Base-by-base conservation (phyloP, 2,797 vertebrate genomes). In the Bradypodion ventrale region DNA sequence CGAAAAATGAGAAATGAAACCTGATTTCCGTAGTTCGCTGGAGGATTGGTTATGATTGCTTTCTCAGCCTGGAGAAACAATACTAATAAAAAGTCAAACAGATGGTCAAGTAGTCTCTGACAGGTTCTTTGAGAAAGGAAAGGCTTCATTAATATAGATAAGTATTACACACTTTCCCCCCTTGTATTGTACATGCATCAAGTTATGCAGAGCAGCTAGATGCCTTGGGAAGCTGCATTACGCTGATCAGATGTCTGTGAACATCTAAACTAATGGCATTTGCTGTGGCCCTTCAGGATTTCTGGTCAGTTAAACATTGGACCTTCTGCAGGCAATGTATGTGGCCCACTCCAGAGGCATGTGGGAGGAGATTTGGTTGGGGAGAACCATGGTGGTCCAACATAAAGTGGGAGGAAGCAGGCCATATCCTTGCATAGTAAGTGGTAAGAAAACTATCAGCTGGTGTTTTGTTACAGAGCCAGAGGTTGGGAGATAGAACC, bases 61-160 rank as follows among this genome's bases (percentile, higher is more conserved):
- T 94, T 93, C 90, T 94, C 92, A 94, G 91, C 90, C 87, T 90
- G 88, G 90, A 93, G 93, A 93, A 94, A 93, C 21, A 92, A 68
- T 37, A 68, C 32, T 37, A 68, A 68, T 37, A 68, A 68, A 92
- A 92, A 91, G 90, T 89, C 93, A 49, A 73, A 73, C 70, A 94
- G 93, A 92, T 94, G 93, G 93, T 91, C 90, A 88, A 92, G 92
- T 89, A 94, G 90, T 89, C 90, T 90, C 90, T 91, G 92, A 80
- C 88, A 83, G 87, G 83, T 88, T 90, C 76, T 0, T 89, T 91
- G 89, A 89, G 89, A 88, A 87, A 93, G 88, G 77, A 92, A 89
- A 88, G 86, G 85, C 84, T 91, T 75, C n/a, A n/a, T 73, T 84
- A 80, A 82, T 85, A 90, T 87, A 90, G 90, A 90, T 89, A 92